Percentiles rank a stretch among this genome's conserved stretches.
These are phyloP conservation scores for Gorsachius goisagi DNA, from an alignment of 2,113 vertebrate species.

Conservation along the genomic window DNA sequence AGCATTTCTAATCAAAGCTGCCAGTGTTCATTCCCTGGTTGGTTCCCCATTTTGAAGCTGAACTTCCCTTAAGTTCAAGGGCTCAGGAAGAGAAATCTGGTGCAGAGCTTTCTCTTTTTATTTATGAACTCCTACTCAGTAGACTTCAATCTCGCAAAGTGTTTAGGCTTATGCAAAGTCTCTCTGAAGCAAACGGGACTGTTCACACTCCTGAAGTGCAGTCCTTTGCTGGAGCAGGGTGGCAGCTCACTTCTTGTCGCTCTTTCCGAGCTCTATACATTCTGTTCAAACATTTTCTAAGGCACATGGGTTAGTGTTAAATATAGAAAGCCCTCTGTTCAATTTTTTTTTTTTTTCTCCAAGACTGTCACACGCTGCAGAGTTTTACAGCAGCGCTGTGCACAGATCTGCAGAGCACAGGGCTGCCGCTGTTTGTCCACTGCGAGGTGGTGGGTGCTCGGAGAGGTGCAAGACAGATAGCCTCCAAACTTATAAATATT, in stretches of 20 bases:
- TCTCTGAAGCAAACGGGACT: constrained; percentile 2
- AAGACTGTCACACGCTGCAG: background rate
- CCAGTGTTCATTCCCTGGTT: background rate
- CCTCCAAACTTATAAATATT: background rate
- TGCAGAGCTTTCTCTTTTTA: constrained; percentile 25
- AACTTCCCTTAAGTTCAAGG: constrained; percentile 20
- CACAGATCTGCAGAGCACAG: background rate
- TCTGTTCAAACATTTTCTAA: background rate
- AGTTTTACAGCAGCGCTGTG: background rate
- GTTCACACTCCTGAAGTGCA: background rate
- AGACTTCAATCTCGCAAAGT: constrained; percentile 19
- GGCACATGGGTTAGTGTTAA: background rate
- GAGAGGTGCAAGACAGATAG: background rate
- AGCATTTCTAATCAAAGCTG: constrained; percentile 40
- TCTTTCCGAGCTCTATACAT: background rate
- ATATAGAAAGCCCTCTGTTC: constrained; percentile 23
- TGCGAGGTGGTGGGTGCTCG: background rate
- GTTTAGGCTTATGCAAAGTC: constrained; percentile 26
- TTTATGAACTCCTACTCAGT: constrained; percentile 24
- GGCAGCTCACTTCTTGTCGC: background rate
- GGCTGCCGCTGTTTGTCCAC: background rate
- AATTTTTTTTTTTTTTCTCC: background rate
- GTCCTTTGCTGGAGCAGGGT: constrained; percentile 21
- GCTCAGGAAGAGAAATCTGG: background rate
- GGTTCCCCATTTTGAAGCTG: constrained; percentile 7